Evolutionary conservation across 2,888 invertebrate species (phyloP).

Genomic region (Uloborus plumipes): DNA sequence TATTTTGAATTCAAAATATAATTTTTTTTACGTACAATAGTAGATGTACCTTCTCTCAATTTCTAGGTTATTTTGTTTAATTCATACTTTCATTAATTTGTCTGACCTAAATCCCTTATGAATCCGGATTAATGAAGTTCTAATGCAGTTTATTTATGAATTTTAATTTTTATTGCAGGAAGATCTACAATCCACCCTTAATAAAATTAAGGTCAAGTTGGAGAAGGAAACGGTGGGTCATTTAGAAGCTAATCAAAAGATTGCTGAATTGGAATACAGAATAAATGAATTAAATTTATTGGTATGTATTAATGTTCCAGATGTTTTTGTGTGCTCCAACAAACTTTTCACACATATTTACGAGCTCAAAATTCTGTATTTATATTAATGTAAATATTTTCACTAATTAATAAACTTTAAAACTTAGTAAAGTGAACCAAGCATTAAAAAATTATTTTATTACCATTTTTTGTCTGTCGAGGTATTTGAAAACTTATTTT

Average conservation of each 20-base stretch:
- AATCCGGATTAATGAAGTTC: too few species aligned
- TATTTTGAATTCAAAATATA: too few species aligned
- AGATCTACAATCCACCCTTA: conserved; percentile 86
- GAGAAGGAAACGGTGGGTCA: conserved; percentile 91
- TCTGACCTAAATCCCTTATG: too few species aligned
- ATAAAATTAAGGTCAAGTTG: conserved; percentile 85
- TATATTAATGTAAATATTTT: not conserved
- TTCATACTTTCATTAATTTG: too few species aligned
- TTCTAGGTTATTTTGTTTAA: too few species aligned
- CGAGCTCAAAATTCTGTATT: too few species aligned
- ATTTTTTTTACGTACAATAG: not conserved
- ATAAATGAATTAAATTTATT: conserved; percentile 79
- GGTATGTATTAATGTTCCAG: conserved; percentile 71
- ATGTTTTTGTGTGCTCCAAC: too few species aligned
- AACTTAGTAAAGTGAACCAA: not conserved
- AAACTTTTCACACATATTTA: too few species aligned
- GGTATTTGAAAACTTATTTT: too few species aligned
- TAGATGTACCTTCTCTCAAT: too few species aligned
- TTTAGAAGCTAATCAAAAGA: conserved; percentile 86
- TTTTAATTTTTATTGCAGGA: conserved; percentile 76
- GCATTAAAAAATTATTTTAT: too few species aligned
- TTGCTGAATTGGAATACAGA: conserved; percentile 77
- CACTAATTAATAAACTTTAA: not conserved
- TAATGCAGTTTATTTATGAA: conserved; percentile 7
- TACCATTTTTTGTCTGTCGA: too few species aligned